Evolutionary conservation across 2,113 vertebrate genomes (phyloP).

Genomic region (Uropsilus gracilis): DNA sequence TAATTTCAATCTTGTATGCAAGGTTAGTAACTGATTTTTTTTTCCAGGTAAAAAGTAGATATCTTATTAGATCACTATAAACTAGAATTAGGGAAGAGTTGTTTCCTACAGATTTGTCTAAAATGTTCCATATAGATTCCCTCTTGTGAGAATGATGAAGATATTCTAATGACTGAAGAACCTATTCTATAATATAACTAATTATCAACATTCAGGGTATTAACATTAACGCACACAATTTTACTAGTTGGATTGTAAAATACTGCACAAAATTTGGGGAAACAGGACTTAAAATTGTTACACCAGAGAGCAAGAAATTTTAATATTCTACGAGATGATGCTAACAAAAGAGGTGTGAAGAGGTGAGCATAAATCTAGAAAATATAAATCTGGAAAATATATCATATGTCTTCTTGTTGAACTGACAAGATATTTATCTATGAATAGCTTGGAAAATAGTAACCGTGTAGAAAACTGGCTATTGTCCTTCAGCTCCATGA

Average conservation of each 20-base stretch:
- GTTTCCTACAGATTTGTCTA: background rate
- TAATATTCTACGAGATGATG: background rate
- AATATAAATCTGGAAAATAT: background rate
- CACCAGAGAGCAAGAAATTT: background rate
- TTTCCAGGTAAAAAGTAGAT: background rate
- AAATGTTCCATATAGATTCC: no score
- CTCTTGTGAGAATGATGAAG: no score
- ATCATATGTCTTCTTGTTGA: background rate
- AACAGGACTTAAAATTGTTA: background rate
- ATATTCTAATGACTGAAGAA: background rate
- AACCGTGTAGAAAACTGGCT: accelerated
- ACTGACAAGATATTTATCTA: background rate
- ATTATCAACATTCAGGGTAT: background rate
- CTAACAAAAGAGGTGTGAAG: background rate
- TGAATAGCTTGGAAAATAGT: background rate
- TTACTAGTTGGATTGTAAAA: background rate
- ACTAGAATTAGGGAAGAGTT: background rate
- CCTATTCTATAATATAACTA: background rate
- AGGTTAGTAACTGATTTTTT: background rate
- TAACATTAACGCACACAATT: background rate
- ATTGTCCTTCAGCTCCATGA: background rate
- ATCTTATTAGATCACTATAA: background rate
- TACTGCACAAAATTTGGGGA: background rate
- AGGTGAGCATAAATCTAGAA: no score
- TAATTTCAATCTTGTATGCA: background rate